Evolutionary conservation across 2,797 vertebrate genomes (phyloP), one percentile per base, ranked within the genome.

Genomic region (Gymnothorax reevesii): DNA sequence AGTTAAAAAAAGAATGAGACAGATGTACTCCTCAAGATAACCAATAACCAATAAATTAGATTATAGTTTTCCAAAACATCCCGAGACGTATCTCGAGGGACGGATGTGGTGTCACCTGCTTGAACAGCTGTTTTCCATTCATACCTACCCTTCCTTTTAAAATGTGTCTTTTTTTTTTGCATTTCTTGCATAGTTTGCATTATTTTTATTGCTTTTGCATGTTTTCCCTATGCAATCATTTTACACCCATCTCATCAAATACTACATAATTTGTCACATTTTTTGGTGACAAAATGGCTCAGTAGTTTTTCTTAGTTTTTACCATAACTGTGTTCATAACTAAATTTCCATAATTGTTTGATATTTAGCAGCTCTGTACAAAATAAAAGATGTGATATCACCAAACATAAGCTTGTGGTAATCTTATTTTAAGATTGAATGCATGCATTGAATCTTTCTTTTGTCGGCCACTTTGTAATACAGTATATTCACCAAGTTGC

Each of bases 141-240:
- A 82, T 83, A 83, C 89, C 90, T 91, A 90, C 89, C 85, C 89
- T 85, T 83, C 80, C 87, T 88, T 83, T 89, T 90, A 88, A 89
- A 88, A 59, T 71, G 87, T 27, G 27, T 83, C 55, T 9, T 66
- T 49, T 85, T 82, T 89, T 55, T 87, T 83, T 90, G 66, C 83
- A 71, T 87, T 88, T 89, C 73, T 49, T 7, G 20, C 8, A 15
- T 49, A 42, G 33, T 42, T 1, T 42, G 33, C 33, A 42, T 42
- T 42, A 52, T 77, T 77, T 77, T 2, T 49, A 13, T 49, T 52
- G 33, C 69, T 27, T 25, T 73, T 33, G 33, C 22, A 62, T 15
- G 6, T 5, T 64, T 42, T 33, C 88, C 73, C 87, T 87, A 89
- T 86, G 88, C 82, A 55, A 6, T 77, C 9, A 71, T 83, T 64